Evolutionary conservation across 2,797 vertebrate genomes (phyloP).

Genomic region (Perodicticus potto): DNA sequence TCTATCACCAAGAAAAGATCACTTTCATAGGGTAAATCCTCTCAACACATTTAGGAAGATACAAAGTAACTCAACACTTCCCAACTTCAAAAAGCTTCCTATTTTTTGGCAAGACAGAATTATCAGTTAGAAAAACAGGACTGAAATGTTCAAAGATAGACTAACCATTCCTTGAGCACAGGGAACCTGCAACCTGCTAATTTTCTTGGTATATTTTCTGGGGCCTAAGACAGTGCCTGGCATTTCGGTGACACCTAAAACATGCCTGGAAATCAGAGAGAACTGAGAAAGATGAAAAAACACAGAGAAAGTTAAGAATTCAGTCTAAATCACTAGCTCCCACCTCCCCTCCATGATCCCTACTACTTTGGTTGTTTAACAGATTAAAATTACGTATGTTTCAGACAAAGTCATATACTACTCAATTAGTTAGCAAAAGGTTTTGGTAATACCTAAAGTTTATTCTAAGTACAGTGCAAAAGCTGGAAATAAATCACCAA

Average conservation of each 20-base stretch:
- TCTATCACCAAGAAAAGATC: neutral
- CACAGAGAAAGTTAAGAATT: neutral
- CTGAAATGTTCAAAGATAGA: neutral
- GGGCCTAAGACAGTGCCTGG: neutral
- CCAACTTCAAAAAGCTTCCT: conserved; percentile 1
- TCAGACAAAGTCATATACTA: neutral
- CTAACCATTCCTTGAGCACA: neutral
- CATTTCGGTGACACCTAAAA: neutral
- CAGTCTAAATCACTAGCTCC: neutral
- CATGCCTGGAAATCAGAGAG: neutral
- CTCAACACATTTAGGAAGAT: neutral
- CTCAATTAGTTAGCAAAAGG: neutral
- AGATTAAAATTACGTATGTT: neutral
- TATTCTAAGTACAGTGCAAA: neutral
- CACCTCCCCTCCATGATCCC: neutral
- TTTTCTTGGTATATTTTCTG: neutral
- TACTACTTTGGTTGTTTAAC: neutral
- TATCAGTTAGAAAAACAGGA: conserved; percentile 36
- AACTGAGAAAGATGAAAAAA: neutral
- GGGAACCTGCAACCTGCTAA: neutral
- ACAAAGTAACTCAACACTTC: neutral
- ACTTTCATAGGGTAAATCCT: neutral
- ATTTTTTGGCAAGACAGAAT: neutral
- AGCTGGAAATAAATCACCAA: neutral
- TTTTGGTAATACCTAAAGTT: neutral